Percentiles rank a stretch among this genome's conserved stretches.
phyloP scores from a whole-genome alignment of 2,113 vertebrate species.

The Thomomys bottae region DNA sequence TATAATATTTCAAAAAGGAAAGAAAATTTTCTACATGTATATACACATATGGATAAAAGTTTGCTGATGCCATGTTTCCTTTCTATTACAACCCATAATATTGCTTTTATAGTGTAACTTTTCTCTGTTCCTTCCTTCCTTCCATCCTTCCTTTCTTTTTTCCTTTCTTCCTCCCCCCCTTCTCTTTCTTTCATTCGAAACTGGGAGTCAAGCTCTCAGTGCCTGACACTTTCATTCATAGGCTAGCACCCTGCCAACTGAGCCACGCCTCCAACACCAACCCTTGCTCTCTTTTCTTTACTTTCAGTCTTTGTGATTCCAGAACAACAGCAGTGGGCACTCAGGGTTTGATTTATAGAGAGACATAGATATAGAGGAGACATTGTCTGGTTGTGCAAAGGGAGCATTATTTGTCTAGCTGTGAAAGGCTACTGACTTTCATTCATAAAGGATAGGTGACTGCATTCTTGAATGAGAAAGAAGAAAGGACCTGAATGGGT shows the following conservation, averaged over 20 bases:
- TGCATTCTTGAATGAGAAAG: constrained; percentile 46
- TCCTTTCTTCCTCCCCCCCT: no score
- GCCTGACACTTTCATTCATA: no score
- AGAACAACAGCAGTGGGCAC: neutral
- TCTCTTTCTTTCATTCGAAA: no score
- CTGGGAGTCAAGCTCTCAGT: no score
- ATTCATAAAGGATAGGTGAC: constrained; percentile 73
- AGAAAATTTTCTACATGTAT: neutral
- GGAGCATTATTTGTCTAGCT: constrained; percentile 43
- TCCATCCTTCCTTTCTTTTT: no score
- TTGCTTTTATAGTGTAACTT: neutral
- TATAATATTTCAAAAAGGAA: constrained; percentile 25
- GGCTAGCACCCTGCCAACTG: no score
- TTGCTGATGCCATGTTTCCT: neutral
- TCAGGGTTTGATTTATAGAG: constrained; percentile 51
- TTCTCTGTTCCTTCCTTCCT: neutral
- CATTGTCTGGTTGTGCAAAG: constrained; percentile 64
- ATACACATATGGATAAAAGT: neutral
- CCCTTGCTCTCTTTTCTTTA: neutral
- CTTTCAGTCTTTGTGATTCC: constrained; percentile 16
- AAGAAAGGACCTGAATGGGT: constrained; percentile 50
- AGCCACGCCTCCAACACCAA: no score
- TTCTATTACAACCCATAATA: neutral
- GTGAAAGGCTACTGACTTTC: constrained; percentile 47
- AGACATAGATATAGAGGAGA: constrained; percentile 58